These are phyloP conservation scores for Rhipidura dahli DNA, from an alignment of 2,113 vertebrate genomes.

Conservation along the genomic window DNA sequence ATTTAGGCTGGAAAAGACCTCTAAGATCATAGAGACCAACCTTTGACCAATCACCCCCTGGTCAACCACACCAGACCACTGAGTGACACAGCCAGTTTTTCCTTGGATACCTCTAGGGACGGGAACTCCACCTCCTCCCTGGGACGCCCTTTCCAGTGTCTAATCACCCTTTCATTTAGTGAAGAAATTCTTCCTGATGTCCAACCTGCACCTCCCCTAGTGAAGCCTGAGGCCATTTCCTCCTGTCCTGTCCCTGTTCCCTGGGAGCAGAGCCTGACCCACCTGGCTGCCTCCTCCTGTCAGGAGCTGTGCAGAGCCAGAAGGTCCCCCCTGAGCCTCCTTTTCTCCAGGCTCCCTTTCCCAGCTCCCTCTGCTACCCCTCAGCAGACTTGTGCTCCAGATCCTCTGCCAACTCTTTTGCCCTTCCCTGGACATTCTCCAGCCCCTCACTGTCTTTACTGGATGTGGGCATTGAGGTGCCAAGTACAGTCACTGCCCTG, in stretches of 20 bases:
- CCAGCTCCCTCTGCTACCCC: not conserved
- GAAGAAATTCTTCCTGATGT: not conserved
- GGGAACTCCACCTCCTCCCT: not conserved
- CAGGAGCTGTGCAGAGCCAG: not conserved
- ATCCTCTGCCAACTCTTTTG: not conserved
- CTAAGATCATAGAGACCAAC: not conserved
- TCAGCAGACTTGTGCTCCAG: not conserved
- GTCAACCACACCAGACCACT: not conserved
- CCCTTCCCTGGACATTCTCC: not conserved
- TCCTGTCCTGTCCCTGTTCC: not conserved
- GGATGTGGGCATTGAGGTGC: not conserved
- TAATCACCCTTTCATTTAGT: not conserved
- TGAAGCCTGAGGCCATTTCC: rapidly evolving
- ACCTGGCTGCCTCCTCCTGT: not conserved
- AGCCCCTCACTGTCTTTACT: too few species aligned
- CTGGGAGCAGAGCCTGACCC: not conserved
- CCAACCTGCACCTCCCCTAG: rapidly evolving
- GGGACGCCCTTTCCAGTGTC: not conserved
- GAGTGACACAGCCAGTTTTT: not conserved
- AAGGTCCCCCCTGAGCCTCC: not conserved
- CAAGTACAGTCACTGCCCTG: not conserved
- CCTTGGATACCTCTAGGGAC: not conserved
- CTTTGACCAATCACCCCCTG: not conserved
- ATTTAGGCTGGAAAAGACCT: not conserved
- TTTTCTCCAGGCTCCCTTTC: not conserved